Evolutionary conservation across 2,888 invertebrate species (phyloP), one percentile per base, ranked within the genome.

Genomic region (Rhingia rostrata): DNA sequence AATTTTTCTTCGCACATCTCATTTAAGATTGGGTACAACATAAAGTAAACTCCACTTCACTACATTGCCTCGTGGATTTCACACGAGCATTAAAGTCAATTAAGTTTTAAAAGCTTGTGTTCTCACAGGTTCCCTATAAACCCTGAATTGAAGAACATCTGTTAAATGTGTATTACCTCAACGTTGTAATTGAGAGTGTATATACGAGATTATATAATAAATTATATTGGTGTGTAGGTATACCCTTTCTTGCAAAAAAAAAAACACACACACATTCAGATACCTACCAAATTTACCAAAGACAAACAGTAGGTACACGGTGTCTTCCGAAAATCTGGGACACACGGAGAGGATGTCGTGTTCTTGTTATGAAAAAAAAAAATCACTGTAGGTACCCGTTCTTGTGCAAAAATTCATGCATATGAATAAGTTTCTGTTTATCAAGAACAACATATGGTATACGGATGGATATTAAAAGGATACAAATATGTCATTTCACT

Each of bases 361-460:
- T 6, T 82, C 60, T 72, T 49, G 39, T 41, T 49, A 54, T 32
- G 37, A 54, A 22, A 47, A 54, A 47, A 58, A 69, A 61, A 64
- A 56, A 9, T 51, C 60, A 30, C 47, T 54, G 73, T 73, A 66
- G 37, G 67, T 72, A 53, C 66, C 72, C 54, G 67, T 22, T 22
- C 22, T 22, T 22, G 22, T 39, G 54, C 60, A 66, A 64, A 80
- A 75, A 75, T 74, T 70, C 84, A 84, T 84, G 84, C 84, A 84
- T 84, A 84, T 84, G 84, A 80, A 84, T 84, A 84, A 84, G 70
- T 84, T 79, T 74, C 67, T 79, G 84, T 84, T 84, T 84, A 84
- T 84, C 84, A 84, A 66, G 66, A 75, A 75, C 80, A 75, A 80
- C 84, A 80, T 80, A 80, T 80, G 84, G 80, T 49, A 75, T 80